A percentile compares a stretch with the other conserved stretches of the same genome.
These are phyloP conservation scores for Trachelus iudaicus DNA, from an alignment of 2,888 invertebrate genomes.

Conservation along the genomic window DNA sequence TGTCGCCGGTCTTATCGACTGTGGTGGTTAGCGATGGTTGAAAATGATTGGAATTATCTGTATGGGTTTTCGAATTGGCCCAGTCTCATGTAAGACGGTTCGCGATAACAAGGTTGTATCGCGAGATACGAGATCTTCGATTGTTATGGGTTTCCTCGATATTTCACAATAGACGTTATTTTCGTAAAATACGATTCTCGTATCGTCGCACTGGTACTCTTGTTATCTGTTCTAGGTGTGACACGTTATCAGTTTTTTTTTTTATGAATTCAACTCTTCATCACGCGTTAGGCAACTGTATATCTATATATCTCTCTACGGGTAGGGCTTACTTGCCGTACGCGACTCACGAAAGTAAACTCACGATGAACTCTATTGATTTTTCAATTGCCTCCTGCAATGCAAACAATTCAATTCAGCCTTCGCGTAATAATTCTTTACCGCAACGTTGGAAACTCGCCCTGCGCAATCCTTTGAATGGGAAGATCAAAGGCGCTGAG, in stretches of 20 bases:
- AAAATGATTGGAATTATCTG: background rate
- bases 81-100: background rate
- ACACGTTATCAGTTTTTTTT: background rate
- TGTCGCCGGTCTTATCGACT: background rate
- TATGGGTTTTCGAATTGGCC: background rate
- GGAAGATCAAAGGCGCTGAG: background rate
- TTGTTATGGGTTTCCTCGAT: background rate
- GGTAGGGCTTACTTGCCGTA: background rate
- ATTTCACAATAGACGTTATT: background rate
- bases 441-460: background rate
- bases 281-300: background rate
- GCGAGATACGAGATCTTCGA: background rate
- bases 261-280: background rate
- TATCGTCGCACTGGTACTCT: background rate
- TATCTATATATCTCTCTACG: background rate
- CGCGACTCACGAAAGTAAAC: background rate
- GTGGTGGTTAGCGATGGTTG: background rate
- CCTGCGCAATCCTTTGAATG: background rate
- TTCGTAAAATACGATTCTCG: background rate
- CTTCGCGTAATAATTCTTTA: background rate
- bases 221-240: background rate
- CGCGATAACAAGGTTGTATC: background rate
- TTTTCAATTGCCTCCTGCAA: background rate
- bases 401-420: background rate
- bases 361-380: background rate